Base-by-base conservation (phyloP, 2,113 vertebrate species). In the Chionis minor region DNA sequence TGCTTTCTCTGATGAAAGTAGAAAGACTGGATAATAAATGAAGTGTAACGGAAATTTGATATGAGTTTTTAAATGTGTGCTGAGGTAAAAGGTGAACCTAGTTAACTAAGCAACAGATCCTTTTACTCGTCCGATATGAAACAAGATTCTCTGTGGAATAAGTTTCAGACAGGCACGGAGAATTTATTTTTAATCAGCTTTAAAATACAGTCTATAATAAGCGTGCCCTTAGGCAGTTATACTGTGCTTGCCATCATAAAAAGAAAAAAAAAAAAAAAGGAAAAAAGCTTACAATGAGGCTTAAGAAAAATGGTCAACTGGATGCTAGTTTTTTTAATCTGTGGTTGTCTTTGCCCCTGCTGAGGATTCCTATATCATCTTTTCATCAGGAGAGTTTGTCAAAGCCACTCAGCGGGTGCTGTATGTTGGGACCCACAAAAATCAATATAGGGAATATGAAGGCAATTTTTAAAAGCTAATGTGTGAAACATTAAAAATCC, bases 161-260 rank as follows among this genome's bases (percentile, higher is more conserved):
- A 56, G n/a, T 95, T 97, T 97, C 90, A 92, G 95, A 96, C 93
- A 97, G 96, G 77, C 88, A 97, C 90, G 82, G 80, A 97, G 71
- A 97, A 97, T 97, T 97, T 97, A 97, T 95, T 97, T 97, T 97
- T 97, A 97, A 97, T 98, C 92, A 97, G 96, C 86, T 97, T 95
- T 96, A 97, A 97, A 97, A 95, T 96, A 83, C 59, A 96, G 93
- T 78, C 97, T 92, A 90, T 97, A 97, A 97, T 97, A 97, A 97
- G 91, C 19, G 1, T 96, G 88, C 75, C 78, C 94, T 96, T 86
- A 82, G 89, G 78, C 87, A 94, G 74, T 90, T 93, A 71, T 44
- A 93, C 47, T 86, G 61, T 94, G 91, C 45, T 87, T 97, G 86
- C 88, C 85, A 96, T 85, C 95, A 89, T 88, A 80, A 73, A 88